Conservation (phyloP, 2,797 vertebrate species). For the Chiloscyllium punctatum region DNA sequence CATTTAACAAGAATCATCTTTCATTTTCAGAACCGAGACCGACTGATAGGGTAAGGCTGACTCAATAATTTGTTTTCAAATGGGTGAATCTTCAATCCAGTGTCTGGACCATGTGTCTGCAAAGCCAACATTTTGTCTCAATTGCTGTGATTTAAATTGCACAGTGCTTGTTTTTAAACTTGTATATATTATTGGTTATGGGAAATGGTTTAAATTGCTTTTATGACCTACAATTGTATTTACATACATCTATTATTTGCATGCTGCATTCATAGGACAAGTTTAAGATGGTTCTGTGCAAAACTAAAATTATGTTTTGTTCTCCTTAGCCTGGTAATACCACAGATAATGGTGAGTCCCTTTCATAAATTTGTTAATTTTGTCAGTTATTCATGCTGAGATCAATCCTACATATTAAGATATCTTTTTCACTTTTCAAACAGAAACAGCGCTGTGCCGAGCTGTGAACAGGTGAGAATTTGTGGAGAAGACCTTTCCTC, state of each 20-base stretch:
- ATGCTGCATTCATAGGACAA: neutral
- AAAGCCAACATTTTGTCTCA: neutral
- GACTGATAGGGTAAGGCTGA: neutral
- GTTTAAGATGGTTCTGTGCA: neutral
- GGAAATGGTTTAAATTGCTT: too few relatives aligned
- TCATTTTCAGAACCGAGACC: neutral
- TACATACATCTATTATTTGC: too few relatives aligned
- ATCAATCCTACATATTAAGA: neutral
- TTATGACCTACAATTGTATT: too few relatives aligned
- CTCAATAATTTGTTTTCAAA: neutral
- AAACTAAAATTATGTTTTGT: neutral
- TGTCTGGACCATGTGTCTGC: too few relatives aligned
- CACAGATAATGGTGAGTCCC: neutral
- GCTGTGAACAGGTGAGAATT: conserved; percentile 2
- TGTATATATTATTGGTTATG: too few relatives aligned
- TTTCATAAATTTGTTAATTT: neutral
- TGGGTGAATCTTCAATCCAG: too few relatives aligned
- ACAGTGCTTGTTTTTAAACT: too few relatives aligned
- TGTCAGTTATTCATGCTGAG: neutral
- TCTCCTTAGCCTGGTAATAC: neutral
- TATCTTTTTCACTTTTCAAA: neutral
- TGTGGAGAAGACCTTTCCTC: neutral
- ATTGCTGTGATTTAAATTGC: neutral
- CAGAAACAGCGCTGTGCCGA: neutral
- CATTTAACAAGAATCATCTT: neutral